Evolutionary conservation across 2,888 invertebrate species (phyloP).

Genomic region (Hypomecis atomaria): DNA sequence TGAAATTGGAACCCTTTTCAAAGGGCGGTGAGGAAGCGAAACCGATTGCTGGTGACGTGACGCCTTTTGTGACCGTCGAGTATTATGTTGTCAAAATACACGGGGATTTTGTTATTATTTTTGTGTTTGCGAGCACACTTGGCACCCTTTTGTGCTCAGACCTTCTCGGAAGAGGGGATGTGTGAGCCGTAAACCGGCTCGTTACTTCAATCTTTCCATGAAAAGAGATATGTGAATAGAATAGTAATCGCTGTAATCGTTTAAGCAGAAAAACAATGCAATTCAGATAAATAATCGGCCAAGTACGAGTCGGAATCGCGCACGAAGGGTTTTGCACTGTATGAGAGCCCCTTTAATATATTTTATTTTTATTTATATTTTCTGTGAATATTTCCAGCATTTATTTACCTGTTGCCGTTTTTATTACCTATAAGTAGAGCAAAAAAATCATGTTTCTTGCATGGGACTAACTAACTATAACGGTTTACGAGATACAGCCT

Average conservation of each 20-base stretch:
- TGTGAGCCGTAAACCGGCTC: constrained; percentile 68
- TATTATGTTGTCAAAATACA: constrained; percentile 85
- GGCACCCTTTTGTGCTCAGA: constrained; percentile 77
- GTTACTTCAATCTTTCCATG: constrained; percentile 74
- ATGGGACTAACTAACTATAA: no score
- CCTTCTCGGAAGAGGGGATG: constrained; percentile 77
- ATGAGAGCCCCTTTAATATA: no score
- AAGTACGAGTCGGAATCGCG: no score
- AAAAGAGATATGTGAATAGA: constrained; percentile 74
- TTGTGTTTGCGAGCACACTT: constrained; percentile 83
- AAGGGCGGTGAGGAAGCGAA: constrained; percentile 79
- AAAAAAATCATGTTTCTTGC: no score
- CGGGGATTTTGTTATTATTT: constrained; percentile 84
- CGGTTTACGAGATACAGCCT: no score
- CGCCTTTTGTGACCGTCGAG: constrained; percentile 80
- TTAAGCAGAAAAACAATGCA: constrained; percentile 62
- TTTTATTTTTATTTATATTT: no score
- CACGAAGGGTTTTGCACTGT: no score
- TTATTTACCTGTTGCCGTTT: no score
- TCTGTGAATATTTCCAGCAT: no score
- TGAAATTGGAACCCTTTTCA: constrained; percentile 71
- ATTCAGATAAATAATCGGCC: constrained; percentile 52
- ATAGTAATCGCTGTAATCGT: constrained; percentile 73
- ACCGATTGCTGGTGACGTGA: constrained; percentile 83
- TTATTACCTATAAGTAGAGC: no score